These are phyloP conservation scores for Phataginus tetradactyla DNA, from an alignment of 2,797 vertebrate species.

Conservation along the genomic window DNA sequence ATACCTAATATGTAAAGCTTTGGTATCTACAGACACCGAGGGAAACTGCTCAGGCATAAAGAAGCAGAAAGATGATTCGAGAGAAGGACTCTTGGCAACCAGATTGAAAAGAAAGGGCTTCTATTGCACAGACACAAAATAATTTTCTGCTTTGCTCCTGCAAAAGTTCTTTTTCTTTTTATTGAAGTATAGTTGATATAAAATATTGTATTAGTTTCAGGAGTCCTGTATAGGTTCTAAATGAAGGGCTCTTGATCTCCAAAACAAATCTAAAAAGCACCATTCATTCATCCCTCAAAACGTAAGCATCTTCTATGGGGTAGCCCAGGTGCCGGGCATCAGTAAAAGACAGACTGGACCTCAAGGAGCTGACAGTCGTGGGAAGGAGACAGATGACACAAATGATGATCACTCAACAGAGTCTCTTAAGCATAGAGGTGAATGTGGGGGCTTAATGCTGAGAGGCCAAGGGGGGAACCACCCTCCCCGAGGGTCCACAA, in stretches of 20 bases:
- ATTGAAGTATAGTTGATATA: too few relatives aligned
- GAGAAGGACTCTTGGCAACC: not conserved
- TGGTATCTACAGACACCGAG: not conserved
- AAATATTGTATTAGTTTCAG: too few relatives aligned
- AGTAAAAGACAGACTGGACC: not conserved
- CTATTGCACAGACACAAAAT: not conserved
- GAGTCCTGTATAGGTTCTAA: not conserved
- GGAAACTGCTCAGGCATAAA: not conserved
- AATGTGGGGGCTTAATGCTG: not conserved
- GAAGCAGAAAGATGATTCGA: not conserved
- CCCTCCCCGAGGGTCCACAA: not conserved
- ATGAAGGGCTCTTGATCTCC: not conserved
- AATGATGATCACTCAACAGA: not conserved
- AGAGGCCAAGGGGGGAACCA: not conserved
- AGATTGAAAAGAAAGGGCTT: conserved; percentile 7
- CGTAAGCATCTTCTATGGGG: not conserved
- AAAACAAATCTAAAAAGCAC: not conserved
- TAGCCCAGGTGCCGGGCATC: too few relatives aligned
- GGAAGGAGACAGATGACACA: not conserved
- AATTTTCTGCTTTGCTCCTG: not conserved
- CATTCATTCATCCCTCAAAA: not conserved
- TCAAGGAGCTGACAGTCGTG: not conserved
- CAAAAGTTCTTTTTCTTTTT: not conserved
- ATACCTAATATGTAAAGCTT: not conserved
- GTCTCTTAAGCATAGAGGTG: not conserved